Evolutionary conservation across 2,797 vertebrate genomes (phyloP), one percentile per base, ranked within the genome.

Genomic region (Pantherophis vulpinus): DNA sequence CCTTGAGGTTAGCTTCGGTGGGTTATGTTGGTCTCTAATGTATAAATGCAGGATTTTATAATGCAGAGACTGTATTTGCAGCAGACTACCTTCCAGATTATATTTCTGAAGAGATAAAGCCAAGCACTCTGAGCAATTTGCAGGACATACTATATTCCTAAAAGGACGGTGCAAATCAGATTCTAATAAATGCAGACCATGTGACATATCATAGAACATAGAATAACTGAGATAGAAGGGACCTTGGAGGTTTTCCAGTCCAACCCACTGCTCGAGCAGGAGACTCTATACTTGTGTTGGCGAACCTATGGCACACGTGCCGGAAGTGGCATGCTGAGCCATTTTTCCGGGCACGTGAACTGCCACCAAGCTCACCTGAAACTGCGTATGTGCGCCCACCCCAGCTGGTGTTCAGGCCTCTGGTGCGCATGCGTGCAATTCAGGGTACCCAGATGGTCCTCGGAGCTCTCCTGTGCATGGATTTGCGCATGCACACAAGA

Each of bases 21-120:
- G 88, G 87, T 25, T n/a, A 51, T 93, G 93, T 95, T 61, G 92
- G 58, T 95, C 94, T 95, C 95, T 95, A 63, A 59, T 95, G 96
- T 96, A 93, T 95, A 97, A 96, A 96, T 95, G 94, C 27, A 91
- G 93, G 96, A 8, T 94, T 97, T 97, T 97, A 94, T 88, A 94
- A 97, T 95, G 96, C 95, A 97, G 90, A 90, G 91, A 25, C 90
- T 10, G 91, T 91, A 23, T 79, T 94, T 92, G 88, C 93, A 60
- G 27, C 37, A 93, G 89, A 93, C 94, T 96, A 29, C 93, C 96
- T 92, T 96, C 92, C 95, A 96, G 93, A 93, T 91, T 96, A 95
- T 54, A 91, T 95, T 97, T 96, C 93, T 93, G 47, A 83, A 93
- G 95, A 97, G 95, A 95, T 95, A 92, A 96, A 94, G 90, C 88